Base-by-base conservation (phyloP, 2,113 vertebrate species). In the Ceyx cyanopectus region DNA sequence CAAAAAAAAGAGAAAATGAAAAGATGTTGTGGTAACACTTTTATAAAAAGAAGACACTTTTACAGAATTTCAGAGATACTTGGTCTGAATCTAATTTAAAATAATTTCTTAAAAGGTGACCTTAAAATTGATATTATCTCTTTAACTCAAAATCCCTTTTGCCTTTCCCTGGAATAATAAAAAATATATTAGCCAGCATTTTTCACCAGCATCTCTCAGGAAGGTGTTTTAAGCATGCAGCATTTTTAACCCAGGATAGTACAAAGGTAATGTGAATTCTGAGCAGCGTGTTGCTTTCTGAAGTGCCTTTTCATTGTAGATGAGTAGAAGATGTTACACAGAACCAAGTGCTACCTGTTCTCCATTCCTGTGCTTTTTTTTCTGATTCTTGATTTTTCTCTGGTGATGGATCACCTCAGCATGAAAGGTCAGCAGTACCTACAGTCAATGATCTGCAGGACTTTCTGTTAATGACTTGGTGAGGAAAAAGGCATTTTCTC, bases 401-500 rank as follows among this genome's bases (percentile, higher is more conserved):
- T 77, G 54, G 23, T 62, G 23, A 79, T 63, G 60, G 66, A 63
- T 5, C 74, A 68, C 48, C 29, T 60, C 56, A 50, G 87, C 74
- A 89, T 13, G 5, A 63, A 96, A 89, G 68, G 81, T 80, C 92
- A 92, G 83, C 43, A 19, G 32, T 90, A 63, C 74, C 91, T 90
- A 45, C 72, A 62, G 43, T 90, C 85, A 85, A 68, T 75, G 41
- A 16, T 82, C 45, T 95, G 69, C 65, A 79, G 54, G 53, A 30
- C 29, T 90, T 91, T 24, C 19, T 29, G 14, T 24, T 80, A 80
- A 85, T n/a, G 40, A 51, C 26, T 11, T 78, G 48, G 34, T 75
- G 70, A 96, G 96, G 78, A 94, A 61, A 2, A 14, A 85, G 68
- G 65, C 32, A 34, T 79, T 96, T 94, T 91, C 17, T 74, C 30